A percentile compares a stretch with the other conserved stretches of the same genome.
Evolutionary conservation across 2,797 vertebrate species (phyloP).

Genomic region (Sebastiscus albofasciatus): DNA sequence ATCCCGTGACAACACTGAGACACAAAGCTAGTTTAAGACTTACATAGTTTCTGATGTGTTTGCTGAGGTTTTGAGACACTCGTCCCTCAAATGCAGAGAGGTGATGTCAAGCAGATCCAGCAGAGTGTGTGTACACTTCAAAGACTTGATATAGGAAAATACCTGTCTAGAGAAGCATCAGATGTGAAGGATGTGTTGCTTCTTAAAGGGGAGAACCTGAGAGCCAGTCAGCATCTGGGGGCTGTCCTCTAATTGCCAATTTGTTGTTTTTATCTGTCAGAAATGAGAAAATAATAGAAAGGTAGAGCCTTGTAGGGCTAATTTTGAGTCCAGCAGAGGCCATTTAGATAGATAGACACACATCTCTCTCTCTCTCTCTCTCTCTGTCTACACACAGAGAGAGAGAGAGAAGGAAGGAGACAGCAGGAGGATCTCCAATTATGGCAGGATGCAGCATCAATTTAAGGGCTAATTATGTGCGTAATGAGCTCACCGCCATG

Average conservation of each 20-base stretch:
- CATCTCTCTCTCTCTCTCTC: not conserved
- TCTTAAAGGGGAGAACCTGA: not conserved
- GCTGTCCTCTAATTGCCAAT: constrained; percentile 38
- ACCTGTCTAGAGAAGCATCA: constrained; percentile 2
- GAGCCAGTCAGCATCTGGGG: constrained; percentile 6
- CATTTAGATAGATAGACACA: constrained; percentile 26
- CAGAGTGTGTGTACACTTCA: constrained; percentile 1
- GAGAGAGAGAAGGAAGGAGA: constrained; percentile 71
- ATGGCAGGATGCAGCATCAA: constrained; percentile 96
- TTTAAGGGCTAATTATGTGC: constrained; percentile 98
- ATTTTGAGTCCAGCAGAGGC: constrained; percentile 39
- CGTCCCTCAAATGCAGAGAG: not conserved
- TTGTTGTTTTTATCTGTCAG: constrained; percentile 37
- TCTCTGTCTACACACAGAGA: constrained; percentile 1
- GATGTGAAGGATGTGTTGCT: constrained; percentile 1
- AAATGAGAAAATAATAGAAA: constrained; percentile 43
- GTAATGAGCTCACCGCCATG: constrained; percentile 94
- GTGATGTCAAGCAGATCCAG: no score
- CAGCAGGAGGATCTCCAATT: constrained; percentile 95
- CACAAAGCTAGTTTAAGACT: not conserved
- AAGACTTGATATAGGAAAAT: not conserved
- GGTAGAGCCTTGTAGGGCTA: constrained; percentile 19
- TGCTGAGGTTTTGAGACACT: not conserved
- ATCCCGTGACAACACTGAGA: not conserved
- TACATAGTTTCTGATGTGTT: not conserved